phyloP scores from a whole-genome alignment of 2,113 vertebrate species.

The Corydoras sp. region DNA sequence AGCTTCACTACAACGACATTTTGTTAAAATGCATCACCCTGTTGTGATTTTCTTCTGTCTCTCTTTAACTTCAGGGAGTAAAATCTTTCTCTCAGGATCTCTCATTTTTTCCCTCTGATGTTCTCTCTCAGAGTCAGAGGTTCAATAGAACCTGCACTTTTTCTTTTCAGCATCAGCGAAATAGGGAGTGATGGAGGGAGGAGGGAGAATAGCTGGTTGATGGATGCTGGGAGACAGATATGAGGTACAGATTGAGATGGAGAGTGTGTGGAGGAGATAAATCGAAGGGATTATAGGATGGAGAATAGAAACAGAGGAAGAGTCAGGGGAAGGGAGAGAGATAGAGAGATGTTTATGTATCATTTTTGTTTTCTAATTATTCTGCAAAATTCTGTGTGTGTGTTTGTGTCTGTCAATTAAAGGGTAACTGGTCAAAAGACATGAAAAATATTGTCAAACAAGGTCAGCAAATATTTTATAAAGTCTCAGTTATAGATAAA shows the following conservation, averaged over 20 bases:
- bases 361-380: slow-evolving; percentile 1
- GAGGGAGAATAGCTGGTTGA: slow-evolving; percentile 5
- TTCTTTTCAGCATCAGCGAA: neutral
- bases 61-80: neutral
- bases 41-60: too few species aligned
- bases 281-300: neutral
- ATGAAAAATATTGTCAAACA: too few species aligned
- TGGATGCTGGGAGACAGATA: slow-evolving; percentile 1
- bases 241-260: slow-evolving; percentile 20
- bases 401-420: neutral
- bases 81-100: neutral
- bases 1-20: too few species aligned
- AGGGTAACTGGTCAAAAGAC: too few species aligned
- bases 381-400: neutral
- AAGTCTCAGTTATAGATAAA: too few species aligned
- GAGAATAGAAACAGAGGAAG: neutral
- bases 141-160: slow-evolving; percentile 1
- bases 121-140: neutral
- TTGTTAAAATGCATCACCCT: too few species aligned
- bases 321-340: neutral
- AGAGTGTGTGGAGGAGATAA: slow-evolving; percentile 12
- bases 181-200: neutral
- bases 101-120: too few species aligned
- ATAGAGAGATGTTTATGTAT: neutral
- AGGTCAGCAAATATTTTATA: too few species aligned